These are phyloP conservation scores for Phalera bucephala DNA, from an alignment of 2,888 invertebrate genomes.

Conservation along the genomic window DNA sequence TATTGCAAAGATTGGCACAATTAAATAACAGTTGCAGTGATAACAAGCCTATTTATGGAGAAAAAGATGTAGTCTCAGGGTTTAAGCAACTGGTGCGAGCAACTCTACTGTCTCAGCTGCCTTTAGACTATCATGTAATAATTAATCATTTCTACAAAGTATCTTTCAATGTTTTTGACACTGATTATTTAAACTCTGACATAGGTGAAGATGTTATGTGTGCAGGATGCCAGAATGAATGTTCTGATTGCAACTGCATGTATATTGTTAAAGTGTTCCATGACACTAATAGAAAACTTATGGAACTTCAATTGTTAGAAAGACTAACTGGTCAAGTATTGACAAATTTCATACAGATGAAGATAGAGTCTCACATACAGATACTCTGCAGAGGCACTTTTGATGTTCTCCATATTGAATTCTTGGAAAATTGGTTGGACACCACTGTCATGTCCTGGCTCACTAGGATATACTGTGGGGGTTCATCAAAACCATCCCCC, in stretches of 20 bases:
- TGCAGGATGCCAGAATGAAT: slow-evolving; percentile 87
- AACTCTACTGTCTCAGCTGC: slow-evolving; percentile 87
- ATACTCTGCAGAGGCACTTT: slow-evolving; percentile 93
- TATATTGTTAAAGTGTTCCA: slow-evolving; percentile 88
- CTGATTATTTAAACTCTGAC: slow-evolving; percentile 74
- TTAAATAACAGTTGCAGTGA: slow-evolving; percentile 73
- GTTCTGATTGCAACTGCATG: slow-evolving; percentile 82
- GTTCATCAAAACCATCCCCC: slow-evolving; percentile 82
- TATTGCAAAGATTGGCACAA: slow-evolving; percentile 80
- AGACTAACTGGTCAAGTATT: slow-evolving; percentile 92
- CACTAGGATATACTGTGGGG: slow-evolving; percentile 89
- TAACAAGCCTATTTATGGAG: slow-evolving; percentile 76
- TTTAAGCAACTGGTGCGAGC: slow-evolving; percentile 86
- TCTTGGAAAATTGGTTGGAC: slow-evolving; percentile 93
- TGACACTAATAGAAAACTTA: slow-evolving; percentile 90
- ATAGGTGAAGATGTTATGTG: slow-evolving; percentile 86
- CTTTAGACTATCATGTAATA: slow-evolving; percentile 86
- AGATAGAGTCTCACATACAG: slow-evolving; percentile 93
- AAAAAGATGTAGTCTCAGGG: slow-evolving; percentile 77
- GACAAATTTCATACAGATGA: slow-evolving; percentile 91
- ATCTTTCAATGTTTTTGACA: slow-evolving; percentile 88
- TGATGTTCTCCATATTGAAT: slow-evolving; percentile 90
- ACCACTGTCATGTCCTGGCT: slow-evolving; percentile 94
- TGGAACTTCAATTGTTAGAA: slow-evolving; percentile 90
- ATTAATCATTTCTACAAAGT: slow-evolving; percentile 90